Percentiles rank a stretch among this genome's conserved stretches.
Conservation (phyloP, 2,113 vertebrate species). For the Festucalex cinctus region DNA sequence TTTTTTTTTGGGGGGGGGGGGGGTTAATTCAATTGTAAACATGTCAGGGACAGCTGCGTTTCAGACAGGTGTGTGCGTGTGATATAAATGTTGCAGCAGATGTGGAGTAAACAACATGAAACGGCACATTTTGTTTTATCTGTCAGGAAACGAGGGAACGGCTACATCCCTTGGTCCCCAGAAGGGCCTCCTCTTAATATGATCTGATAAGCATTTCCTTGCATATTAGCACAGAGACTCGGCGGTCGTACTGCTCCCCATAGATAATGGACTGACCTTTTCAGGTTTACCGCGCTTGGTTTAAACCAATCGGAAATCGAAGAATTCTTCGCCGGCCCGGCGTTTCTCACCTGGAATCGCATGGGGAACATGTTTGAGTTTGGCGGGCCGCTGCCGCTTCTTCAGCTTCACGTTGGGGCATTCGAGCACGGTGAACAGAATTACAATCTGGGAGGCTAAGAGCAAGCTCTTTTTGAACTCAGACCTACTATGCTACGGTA, state of each 20-base stretch:
- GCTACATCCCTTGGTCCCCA: constrained; percentile 61
- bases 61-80: too few species aligned
- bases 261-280: constrained; percentile 66
- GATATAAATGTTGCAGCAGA: neutral
- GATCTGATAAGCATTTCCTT: constrained; percentile 78
- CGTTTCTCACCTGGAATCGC: constrained; percentile 93
- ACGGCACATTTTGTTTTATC: constrained; percentile 7
- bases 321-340: constrained; percentile 85
- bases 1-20: too few species aligned
- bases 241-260: constrained; percentile 57
- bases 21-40: too few species aligned
- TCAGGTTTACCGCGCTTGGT: constrained; percentile 88
- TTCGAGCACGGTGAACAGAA: too few species aligned
- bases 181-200: constrained; percentile 73
- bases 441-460: too few species aligned
- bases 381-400: constrained; percentile 86
- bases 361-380: constrained; percentile 92
- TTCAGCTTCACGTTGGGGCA: too few species aligned
- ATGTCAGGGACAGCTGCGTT: too few species aligned
- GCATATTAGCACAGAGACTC: constrained; percentile 71
- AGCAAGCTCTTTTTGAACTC: too few species aligned
- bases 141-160: constrained; percentile 1
- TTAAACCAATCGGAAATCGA: constrained; percentile 86
- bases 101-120: constrained; percentile 4
- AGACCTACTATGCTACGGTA: too few species aligned